Conservation (phyloP, 2,888 invertebrate species). For the Coenonympha glycerion region DNA sequence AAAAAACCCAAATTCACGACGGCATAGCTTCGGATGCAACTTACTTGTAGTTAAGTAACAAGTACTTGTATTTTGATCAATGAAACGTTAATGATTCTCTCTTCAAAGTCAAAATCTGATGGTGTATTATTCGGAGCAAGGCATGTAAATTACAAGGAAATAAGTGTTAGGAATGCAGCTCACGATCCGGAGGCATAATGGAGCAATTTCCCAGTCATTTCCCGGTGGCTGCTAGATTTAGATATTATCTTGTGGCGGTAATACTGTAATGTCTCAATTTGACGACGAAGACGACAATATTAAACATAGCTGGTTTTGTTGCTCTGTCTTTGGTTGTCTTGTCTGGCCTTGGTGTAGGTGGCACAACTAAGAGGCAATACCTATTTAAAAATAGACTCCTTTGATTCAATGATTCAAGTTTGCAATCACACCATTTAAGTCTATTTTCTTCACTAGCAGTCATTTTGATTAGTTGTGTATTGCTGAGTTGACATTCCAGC, state of each 20-base stretch:
- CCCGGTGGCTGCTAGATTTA: constrained; percentile 62
- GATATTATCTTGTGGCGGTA: constrained; percentile 58
- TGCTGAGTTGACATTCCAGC: no score
- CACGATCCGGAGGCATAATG: constrained; percentile 70
- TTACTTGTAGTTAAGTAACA: no score
- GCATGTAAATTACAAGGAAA: constrained; percentile 60
- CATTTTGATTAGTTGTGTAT: no score
- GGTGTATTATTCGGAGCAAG: constrained; percentile 26
- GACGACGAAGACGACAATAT: background rate
- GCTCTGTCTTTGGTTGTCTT: background rate
- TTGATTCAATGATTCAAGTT: no score
- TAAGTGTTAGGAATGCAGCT: constrained; percentile 70
- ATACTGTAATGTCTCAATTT: constrained; percentile 35
- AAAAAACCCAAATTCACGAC: no score
- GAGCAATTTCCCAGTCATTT: constrained; percentile 72
- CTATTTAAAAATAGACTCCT: no score
- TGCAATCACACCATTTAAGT: no score
- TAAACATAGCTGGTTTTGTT: background rate
- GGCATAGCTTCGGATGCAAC: no score
- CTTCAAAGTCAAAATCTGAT: background rate
- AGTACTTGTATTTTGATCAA: background rate
- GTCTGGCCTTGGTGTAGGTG: background rate
- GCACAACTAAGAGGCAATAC: background rate
- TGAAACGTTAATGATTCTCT: background rate
- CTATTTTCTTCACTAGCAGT: no score